phyloP scores from a whole-genome alignment of 2,797 vertebrate genomes.

The Luscinia megarhynchos region DNA sequence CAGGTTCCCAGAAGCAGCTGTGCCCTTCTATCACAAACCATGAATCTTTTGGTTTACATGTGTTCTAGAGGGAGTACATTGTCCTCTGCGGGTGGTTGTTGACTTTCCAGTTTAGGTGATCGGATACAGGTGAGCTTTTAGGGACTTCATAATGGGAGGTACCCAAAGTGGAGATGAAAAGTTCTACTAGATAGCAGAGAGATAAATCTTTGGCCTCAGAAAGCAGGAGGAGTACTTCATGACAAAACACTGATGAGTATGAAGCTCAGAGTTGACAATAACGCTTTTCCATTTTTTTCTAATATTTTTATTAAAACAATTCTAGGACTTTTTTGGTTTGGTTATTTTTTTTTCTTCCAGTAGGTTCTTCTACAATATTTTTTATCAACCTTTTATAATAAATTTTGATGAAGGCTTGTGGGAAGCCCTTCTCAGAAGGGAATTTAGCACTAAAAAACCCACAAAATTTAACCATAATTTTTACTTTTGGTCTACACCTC shows the following conservation, averaged over 20 bases:
- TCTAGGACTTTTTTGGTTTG: neutral
- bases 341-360: rapidly evolving
- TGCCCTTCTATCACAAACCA: neutral
- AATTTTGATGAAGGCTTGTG: neutral
- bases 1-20: neutral
- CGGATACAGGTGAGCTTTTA: neutral
- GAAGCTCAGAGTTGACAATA: neutral
- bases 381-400: neutral
- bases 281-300: neutral
- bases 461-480: neutral
- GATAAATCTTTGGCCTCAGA: neutral
- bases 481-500: neutral
- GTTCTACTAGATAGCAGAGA: neutral
- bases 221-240: neutral
- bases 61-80: neutral
- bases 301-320: neutral
- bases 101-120: neutral
- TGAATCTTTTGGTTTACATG: neutral
- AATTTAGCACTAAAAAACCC: neutral
- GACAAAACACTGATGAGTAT: neutral
- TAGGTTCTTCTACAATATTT: neutral
- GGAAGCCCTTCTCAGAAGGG: neutral
- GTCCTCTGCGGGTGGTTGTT: neutral
- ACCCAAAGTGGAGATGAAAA: neutral
- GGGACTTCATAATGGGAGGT: neutral